A percentile compares a stretch with the other conserved stretches of the same genome.
phyloP scores from a whole-genome alignment of 2,888 invertebrate species.

The Amiota minor region DNA sequence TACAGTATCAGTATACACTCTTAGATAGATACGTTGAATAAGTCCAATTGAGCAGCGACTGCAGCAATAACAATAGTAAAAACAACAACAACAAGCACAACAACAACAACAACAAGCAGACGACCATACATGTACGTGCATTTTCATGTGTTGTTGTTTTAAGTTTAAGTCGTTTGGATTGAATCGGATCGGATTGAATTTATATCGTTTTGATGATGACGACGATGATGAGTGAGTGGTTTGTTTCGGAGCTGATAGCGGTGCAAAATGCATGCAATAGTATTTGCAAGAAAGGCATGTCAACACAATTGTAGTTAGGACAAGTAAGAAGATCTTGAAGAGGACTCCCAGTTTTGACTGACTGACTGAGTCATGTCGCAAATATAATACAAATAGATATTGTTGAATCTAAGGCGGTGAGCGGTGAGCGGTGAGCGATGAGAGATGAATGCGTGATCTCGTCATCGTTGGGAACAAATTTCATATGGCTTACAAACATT shows the following conservation, averaged over 20 bases:
- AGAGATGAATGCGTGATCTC: conserved; percentile 53
- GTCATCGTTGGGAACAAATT: conserved; percentile 51
- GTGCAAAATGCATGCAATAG: conserved; percentile 2
- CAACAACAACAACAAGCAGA: no score
- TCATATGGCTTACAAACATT: not conserved
- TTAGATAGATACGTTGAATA: not conserved
- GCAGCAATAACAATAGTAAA: not conserved
- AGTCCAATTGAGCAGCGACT: not conserved
- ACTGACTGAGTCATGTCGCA: conserved; percentile 65
- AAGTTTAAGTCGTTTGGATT: not conserved
- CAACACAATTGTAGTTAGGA: conserved; percentile 5
- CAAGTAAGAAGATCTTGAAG: not conserved
- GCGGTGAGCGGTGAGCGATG: no score
- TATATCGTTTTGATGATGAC: not conserved
- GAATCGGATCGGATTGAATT: conserved; percentile 21
- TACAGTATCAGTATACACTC: not conserved
- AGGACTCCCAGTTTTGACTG: conserved; percentile 55
- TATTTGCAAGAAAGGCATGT: conserved; percentile 10
- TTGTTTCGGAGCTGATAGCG: not conserved
- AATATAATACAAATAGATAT: conserved; percentile 50
- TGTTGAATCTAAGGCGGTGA: conserved; percentile 58
- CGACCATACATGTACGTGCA: conserved; percentile 17
- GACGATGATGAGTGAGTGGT: conserved; percentile 1
- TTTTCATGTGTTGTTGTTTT: conserved; percentile 17
- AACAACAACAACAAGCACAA: not conserved